Evolutionary conservation across 2,888 invertebrate genomes (phyloP).

Genomic region (Platycheirus albimanus): DNA sequence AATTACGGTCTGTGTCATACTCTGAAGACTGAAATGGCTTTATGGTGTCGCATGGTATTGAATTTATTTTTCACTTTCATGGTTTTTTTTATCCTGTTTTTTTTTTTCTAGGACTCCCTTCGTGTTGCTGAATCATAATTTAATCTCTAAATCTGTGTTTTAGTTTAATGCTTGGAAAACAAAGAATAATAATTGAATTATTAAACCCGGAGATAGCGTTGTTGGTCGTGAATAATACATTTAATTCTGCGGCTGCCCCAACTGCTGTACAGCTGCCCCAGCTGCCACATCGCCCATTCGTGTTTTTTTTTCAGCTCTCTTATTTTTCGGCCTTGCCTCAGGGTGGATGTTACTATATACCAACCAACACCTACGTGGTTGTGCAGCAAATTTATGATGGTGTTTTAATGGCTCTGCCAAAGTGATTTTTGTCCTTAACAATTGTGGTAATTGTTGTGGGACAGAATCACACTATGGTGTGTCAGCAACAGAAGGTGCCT

Average conservation of each 20-base stretch:
- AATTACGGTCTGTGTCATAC: slow-evolving; percentile 4
- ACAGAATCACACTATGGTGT: slow-evolving; percentile 31
- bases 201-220: slow-evolving; percentile 20
- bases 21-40: slow-evolving; percentile 11
- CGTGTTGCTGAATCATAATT: slow-evolving; percentile 35
- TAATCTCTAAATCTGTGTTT: slow-evolving; percentile 33
- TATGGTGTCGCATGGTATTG: slow-evolving; percentile 36
- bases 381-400: slow-evolving; percentile 56
- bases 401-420: slow-evolving; percentile 58
- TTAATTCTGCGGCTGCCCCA: slow-evolving; percentile 1
- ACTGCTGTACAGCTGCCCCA: background rate
- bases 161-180: slow-evolving; percentile 27
- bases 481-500: slow-evolving; percentile 36
- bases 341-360: slow-evolving; percentile 8
- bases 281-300: too few relatives aligned
- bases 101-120: slow-evolving; percentile 3
- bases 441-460: slow-evolving; percentile 58
- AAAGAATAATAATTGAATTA: slow-evolving; percentile 62
- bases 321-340: background rate
- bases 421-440: slow-evolving; percentile 44
- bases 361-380: slow-evolving; percentile 2
- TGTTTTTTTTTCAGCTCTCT: background rate
- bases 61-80: slow-evolving; percentile 16
- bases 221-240: slow-evolving; percentile 54
- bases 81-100: background rate